Evolutionary conservation across 2,797 vertebrate genomes (phyloP), one percentile per base, ranked within the genome.

Genomic region (Buphagus erythrorhynchus): DNA sequence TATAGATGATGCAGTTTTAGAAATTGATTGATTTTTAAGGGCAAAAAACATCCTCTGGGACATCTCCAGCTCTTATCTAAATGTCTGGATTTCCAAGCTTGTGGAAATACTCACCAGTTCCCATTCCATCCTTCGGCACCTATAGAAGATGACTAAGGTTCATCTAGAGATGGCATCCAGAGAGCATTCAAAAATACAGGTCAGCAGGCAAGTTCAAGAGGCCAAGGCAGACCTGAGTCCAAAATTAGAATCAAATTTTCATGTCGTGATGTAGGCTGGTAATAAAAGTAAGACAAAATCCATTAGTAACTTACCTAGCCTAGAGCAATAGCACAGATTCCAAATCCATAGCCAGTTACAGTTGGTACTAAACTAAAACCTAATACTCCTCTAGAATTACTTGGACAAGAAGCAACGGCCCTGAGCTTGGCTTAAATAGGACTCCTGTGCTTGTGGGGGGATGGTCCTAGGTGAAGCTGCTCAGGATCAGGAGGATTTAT

Each of bases 371-470:
- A 40, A 0, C 2, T 9, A 1, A 13, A 65, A 0, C 13, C 6
- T 5, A 29, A 1, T 0, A 1, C 0, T 10, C 0, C 2, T 4
- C 5, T 9, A 3, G 13, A 2, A 13, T 2, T 5, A 13, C 0
- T 20, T 5, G 28, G 3, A 1, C 1, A 5, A 5, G 2, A 6
- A 33, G 1, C 0, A 0, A 4, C 0, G 0, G 3, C 16, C 31
- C 20, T 28, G 21, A 46, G 22, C 46, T 85, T 0, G 0, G 17
- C 49, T 84, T 68, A 78, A 74, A 71, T 52, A 45, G 18, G 33
- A 66, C 31, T 42, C 28, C 10, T 54, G 40, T 17, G 3, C 49
- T 45, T 3, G 1, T 10, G 17, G 31, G 11, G 7, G 13, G 16
- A 4, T 43, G 13, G 26, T 19, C 18, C 29, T 43, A 77, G 61